phyloP scores from a whole-genome alignment of 2,888 invertebrate genomes.

The Athrips mouffetella region DNA sequence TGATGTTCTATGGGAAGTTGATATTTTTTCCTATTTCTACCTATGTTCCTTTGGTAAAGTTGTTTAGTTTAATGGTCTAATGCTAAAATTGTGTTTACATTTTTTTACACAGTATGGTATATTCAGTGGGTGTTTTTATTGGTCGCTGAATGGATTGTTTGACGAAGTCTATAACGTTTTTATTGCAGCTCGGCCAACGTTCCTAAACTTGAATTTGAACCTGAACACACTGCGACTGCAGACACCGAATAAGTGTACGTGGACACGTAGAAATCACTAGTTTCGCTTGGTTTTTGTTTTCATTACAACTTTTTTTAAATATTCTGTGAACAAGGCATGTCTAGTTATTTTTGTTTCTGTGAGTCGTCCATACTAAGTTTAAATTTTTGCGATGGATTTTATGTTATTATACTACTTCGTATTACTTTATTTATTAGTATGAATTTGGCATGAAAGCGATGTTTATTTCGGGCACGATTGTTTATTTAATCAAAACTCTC shows the following conservation, averaged over 20 bases:
- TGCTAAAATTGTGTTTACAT: too few species aligned
- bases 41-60: too few species aligned
- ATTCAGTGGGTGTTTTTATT: not conserved
- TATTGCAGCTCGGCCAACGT: constrained; percentile 97
- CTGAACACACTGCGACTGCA: constrained; percentile 93
- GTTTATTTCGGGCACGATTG: too few species aligned
- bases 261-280: constrained; percentile 65
- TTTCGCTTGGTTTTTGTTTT: constrained; percentile 57
- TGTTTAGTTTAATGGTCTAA: too few species aligned
- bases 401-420: too few species aligned
- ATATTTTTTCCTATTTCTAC: too few species aligned
- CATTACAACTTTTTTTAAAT: constrained; percentile 27
- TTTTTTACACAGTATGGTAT: too few species aligned
- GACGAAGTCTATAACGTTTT: constrained; percentile 53
- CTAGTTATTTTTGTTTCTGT: not conserved
- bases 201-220: constrained; percentile 98
- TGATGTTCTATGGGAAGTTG: too few species aligned
- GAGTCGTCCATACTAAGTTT: not conserved
- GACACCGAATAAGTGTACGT: constrained; percentile 94
- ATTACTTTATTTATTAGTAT: not conserved
- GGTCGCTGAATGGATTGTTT: constrained; percentile 26
- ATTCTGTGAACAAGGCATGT: not conserved
- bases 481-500: too few species aligned
- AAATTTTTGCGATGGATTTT: too few species aligned
- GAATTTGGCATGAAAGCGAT: too few species aligned